Evolutionary conservation across 2,797 vertebrate genomes (phyloP), one percentile per base, ranked within the genome.

Genomic region (Sebastes reedi): DNA sequence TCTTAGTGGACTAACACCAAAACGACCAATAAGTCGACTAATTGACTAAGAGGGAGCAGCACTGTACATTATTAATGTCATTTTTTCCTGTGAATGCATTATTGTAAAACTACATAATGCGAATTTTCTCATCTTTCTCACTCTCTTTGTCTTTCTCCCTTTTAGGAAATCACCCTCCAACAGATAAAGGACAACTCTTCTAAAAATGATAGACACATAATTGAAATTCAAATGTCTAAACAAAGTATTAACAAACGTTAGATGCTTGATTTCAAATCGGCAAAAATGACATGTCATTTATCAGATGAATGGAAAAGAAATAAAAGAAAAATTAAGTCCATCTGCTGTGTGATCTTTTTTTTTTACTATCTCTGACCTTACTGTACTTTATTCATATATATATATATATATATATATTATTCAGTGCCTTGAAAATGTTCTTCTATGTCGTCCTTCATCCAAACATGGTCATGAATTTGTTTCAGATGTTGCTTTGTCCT

Each of bases 1-100:
- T 39, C 36, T 39, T 39, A 39, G 0, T 0, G 12, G 36, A 39
- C 12, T 13, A 39, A 39, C 36, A 39, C 0, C 36, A 39, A 39
- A 36, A 39, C 1, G 36, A 13, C 36, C 36, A 39, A 13, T 39
- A 13, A 39, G 36, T 39, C 36, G 36, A 39, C 36, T 39, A 39
- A 39, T 13, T 13, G 36, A 39, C 36, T 5, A 39, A 39, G 36
- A 39, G 36, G 36, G 36, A 36, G 34, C 34, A 36, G 34, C 36
- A 39, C 0, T 39, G 36, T 39, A 39, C 36, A 39, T 13, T 39
- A 39, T 39, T 13, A 39, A 39, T 39, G 36, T 39, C 0, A 13
- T 39, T 16, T 59, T 50, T 32, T 72, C 11, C 20, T 32, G 39
- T 30, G 18, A 22, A 39, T 54, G 1, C 27, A n/a, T 30, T 6